Evolutionary conservation across 2,113 vertebrate species (phyloP).

Genomic region (Glaucidium brasilianum): DNA sequence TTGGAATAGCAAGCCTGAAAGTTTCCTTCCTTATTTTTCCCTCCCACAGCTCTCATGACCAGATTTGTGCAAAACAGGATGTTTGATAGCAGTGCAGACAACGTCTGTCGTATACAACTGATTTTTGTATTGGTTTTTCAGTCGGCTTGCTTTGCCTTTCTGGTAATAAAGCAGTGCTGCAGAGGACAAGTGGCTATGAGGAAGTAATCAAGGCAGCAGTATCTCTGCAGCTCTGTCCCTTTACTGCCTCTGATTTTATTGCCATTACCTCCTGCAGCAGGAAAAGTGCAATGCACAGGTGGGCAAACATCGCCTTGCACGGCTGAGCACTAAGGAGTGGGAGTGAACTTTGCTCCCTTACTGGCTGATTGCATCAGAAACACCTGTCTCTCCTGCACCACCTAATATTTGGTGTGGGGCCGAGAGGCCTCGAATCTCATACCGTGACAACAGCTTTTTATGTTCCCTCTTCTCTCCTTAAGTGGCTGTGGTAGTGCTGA

Average conservation of each 20-base stretch:
- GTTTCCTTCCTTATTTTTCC: background rate
- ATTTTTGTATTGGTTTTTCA: background rate
- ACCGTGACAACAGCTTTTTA: background rate
- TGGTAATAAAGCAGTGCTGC: background rate
- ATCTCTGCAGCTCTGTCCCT: background rate
- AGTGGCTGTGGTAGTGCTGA: background rate
- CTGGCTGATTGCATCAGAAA: background rate
- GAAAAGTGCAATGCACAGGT: background rate
- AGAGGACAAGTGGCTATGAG: background rate
- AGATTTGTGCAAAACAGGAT: background rate
- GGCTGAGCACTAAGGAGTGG: background rate
- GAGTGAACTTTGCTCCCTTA: slow-evolving; percentile 22
- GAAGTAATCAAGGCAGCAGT: background rate
- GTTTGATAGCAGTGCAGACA: background rate
- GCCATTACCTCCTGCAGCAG: background rate
- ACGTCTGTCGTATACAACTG: background rate
- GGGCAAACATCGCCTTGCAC: background rate
- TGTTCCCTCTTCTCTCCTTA: background rate
- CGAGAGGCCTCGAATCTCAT: fast-evolving
- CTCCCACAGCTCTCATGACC: background rate
- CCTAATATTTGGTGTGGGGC: background rate
- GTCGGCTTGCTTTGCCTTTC: background rate
- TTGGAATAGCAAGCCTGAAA: background rate
- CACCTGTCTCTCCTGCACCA: background rate
- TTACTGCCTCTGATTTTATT: slow-evolving; percentile 4